Percentiles rank a stretch among this genome's conserved stretches.
phyloP scores from a whole-genome alignment of 2,888 invertebrate genomes.

The Dendrolimus pini region DNA sequence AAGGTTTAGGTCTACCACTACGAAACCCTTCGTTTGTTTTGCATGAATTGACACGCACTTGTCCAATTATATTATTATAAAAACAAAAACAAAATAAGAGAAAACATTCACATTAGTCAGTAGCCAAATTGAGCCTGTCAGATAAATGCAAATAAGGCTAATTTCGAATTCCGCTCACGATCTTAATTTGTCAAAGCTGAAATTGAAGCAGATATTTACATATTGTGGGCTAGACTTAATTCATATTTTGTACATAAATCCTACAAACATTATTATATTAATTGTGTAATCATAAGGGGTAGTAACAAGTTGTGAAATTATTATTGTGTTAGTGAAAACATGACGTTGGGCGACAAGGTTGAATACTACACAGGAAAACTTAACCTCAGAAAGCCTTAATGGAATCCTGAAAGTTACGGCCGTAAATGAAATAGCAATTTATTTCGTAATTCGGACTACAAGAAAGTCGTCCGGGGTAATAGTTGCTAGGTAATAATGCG shows the following conservation, averaged over 20 bases:
- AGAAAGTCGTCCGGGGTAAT: slow-evolving; percentile 38
- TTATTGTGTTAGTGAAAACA: too few relatives aligned
- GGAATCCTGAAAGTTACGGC: slow-evolving; percentile 6
- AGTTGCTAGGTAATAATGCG: slow-evolving; percentile 63
- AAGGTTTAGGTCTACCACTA: too few relatives aligned
- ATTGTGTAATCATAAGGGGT: too few relatives aligned
- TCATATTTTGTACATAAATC: not conserved
- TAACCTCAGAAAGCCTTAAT: too few relatives aligned
- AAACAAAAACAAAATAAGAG: not conserved
- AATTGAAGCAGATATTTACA: slow-evolving; percentile 8
- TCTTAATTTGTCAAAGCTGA: slow-evolving; percentile 1
- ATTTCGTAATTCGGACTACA: slow-evolving; percentile 35
- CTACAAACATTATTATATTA: too few relatives aligned
- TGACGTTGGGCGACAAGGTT: too few relatives aligned
- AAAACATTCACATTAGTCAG: not conserved
- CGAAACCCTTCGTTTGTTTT: too few relatives aligned
- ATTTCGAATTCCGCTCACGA: not conserved
- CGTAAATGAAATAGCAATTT: slow-evolving; percentile 8
- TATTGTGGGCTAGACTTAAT: slow-evolving; percentile 5
- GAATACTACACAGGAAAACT: too few relatives aligned
- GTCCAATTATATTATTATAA: too few relatives aligned
- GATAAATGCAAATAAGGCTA: not conserved
- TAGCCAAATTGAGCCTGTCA: not conserved
- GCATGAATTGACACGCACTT: too few relatives aligned
- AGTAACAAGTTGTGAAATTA: too few relatives aligned